Evolutionary conservation across 2,113 vertebrate species (phyloP), one percentile per base, ranked within the genome.

Genomic region (Pao palembangensis): DNA sequence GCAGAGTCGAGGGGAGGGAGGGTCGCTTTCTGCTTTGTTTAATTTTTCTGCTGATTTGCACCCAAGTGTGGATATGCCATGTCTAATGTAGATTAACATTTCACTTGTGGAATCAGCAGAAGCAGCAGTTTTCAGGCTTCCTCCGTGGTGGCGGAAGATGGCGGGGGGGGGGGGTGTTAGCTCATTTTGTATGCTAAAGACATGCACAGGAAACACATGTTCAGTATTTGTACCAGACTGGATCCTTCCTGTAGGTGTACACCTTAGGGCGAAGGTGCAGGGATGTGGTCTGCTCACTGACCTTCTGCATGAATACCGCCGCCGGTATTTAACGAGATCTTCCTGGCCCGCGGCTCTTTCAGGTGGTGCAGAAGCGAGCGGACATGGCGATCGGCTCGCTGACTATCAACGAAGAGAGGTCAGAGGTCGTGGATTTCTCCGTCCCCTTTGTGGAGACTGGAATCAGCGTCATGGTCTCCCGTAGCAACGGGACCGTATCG

Each of bases 381-480:
- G 94, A 96, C 85, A 96, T 96, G 93, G 94, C 94, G 34, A 95
- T 96, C n/a, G 94, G 94, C 59, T 96, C 94, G 0, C 84, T 96
- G 57, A 96, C 94, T 67, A 96, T 96, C 80, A 96, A 96, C 38
- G 94, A 95, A 79, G 94, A 96, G 81, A 88, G 94, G 19, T 94
- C 94, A 2, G 93, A 96, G 85, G 93, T 95, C 6, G 92, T 96
- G 71, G 94, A 96, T 85, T 96, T 96, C 85, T 95, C 94, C 0
- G 94, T 96, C 42, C 94, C 94, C 71, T 96, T 96, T 48, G 94
- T 96, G 65, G 94, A 96, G 86, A 96, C 94, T 0, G 93, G 94
- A 38, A 96, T 96, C 87, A 96, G 94, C 21, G 94, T 96, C 72
- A 96, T 96, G 94, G 94, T 95, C 72, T 94, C 93, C 17, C 92